Evolutionary conservation across 2,113 vertebrate species (phyloP).

Genomic region (Callospermophilus lateralis): DNA sequence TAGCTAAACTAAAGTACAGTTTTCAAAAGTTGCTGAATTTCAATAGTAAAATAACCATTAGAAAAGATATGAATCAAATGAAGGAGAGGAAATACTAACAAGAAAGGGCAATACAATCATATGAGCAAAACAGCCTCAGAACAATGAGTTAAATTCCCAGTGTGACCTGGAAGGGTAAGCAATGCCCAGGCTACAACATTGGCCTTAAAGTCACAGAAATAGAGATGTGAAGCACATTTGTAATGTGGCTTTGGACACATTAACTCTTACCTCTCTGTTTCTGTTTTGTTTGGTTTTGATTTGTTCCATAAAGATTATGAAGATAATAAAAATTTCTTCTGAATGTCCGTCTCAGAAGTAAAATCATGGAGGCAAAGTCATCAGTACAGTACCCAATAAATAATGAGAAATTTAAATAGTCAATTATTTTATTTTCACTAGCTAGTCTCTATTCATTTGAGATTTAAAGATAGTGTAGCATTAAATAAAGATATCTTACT

Average conservation of each 20-base stretch:
- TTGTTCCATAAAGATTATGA: neutral
- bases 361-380: neutral
- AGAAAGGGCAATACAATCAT: neutral
- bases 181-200: fast-evolving
- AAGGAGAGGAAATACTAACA: neutral
- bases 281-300: neutral
- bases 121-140: neutral
- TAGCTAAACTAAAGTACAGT: neutral
- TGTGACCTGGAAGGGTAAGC: neutral
- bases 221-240: neutral
- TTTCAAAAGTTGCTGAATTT: constrained; percentile 34
- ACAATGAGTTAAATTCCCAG: neutral
- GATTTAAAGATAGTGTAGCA: neutral
- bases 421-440: neutral
- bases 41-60: neutral
- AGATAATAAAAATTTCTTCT: neutral
- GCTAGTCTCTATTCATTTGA: neutral
- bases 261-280: neutral
- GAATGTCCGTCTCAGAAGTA: neutral
- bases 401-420: neutral
- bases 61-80: neutral
- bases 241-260: neutral
- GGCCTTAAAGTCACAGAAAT: neutral
- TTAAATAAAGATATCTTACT: neutral
- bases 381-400: neutral